Percentiles rank a stretch among this genome's conserved stretches.
phyloP scores from a whole-genome alignment of 2,888 invertebrate genomes.

The Eupithecia subfuscata region DNA sequence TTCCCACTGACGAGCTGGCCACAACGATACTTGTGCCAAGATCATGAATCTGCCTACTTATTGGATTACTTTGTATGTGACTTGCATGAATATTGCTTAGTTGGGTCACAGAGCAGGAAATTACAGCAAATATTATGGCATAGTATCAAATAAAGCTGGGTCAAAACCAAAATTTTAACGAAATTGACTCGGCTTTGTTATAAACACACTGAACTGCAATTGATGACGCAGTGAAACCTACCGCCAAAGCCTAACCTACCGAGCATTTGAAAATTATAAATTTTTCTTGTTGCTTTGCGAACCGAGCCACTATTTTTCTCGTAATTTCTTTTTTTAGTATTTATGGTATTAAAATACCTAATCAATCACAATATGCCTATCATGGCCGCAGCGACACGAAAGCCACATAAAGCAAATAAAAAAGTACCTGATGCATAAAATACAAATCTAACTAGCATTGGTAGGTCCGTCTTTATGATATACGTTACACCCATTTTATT shows the following conservation, averaged over 20 bases:
- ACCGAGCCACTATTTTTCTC: no score
- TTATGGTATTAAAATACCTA: no score
- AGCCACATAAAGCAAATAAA: no score
- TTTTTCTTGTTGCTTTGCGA: background rate
- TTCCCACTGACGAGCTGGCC: conserved; percentile 48
- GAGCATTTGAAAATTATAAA: background rate
- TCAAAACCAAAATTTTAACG: background rate
- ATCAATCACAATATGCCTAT: no score
- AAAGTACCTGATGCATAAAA: background rate
- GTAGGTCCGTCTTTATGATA: background rate
- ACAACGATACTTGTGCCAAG: conserved; percentile 39
- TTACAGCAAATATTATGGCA: background rate
- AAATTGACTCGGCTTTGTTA: background rate
- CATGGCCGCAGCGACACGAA: no score
- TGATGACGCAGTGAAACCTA: background rate
- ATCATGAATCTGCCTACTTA: conserved; percentile 18
- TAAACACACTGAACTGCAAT: no score
- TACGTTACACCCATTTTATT: background rate
- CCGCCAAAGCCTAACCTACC: no score
- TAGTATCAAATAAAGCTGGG: background rate
- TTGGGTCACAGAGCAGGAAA: conserved; percentile 22
- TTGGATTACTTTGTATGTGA: conserved; percentile 16
- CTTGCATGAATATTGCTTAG: conserved; percentile 22
- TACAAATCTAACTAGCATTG: no score
- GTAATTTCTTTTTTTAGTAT: no score